Evolutionary conservation across 2,113 vertebrate species (phyloP).

Genomic region (Sceloporus tristichus): DNA sequence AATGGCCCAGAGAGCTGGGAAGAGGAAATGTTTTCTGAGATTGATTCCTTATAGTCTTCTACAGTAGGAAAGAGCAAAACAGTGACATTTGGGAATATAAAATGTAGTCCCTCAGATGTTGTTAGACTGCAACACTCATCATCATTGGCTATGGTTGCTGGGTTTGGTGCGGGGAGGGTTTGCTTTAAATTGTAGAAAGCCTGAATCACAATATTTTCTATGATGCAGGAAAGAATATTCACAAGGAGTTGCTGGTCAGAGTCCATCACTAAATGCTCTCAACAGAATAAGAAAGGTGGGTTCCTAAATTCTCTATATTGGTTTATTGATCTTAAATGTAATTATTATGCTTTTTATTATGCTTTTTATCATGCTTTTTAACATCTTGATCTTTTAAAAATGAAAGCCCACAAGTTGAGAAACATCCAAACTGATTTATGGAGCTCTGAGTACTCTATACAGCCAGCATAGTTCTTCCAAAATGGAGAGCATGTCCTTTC

Average conservation of each 20-base stretch:
- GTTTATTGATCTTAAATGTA: neutral
- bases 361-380: slow-evolving; percentile 29
- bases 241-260: neutral
- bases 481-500: slow-evolving; percentile 13
- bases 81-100: too few species aligned
- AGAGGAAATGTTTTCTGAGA: too few species aligned
- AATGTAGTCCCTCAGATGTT: too few species aligned
- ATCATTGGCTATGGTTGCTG: too few species aligned
- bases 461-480: neutral
- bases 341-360: slow-evolving; percentile 13
- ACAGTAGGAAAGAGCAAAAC: too few species aligned
- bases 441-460: slow-evolving; percentile 1
- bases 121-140: too few species aligned
- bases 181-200: too few species aligned
- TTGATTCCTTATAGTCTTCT: too few species aligned
- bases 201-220: neutral
- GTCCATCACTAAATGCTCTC: accelerated
- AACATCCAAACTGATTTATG: neutral
- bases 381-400: slow-evolving; percentile 22
- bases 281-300: neutral
- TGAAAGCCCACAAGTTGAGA: slow-evolving; percentile 25
- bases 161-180: too few species aligned
- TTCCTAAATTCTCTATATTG: neutral
- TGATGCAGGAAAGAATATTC: neutral
- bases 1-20: too few species aligned